Base-by-base conservation (phyloP, 2,888 invertebrate species). In the Ophonus ardosiacus region DNA sequence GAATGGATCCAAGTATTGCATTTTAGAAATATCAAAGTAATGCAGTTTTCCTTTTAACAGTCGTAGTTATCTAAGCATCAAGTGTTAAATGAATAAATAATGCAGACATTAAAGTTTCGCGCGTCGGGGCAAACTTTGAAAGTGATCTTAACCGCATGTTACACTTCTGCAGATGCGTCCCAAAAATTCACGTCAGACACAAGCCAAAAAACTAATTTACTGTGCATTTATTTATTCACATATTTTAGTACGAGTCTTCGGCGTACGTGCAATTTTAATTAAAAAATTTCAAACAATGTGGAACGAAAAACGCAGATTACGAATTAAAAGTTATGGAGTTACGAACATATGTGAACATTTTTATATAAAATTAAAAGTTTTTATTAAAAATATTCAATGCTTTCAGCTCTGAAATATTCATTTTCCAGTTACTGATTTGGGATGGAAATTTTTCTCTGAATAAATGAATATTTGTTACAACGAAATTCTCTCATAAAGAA, bases 31-130 rank as follows among this genome's bases (percentile, higher is more conserved):
- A 40, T 13, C n/a, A 40, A 71, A 71, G 40, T 71, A 74, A 74
- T 74, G 71, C 40, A 74, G 43, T 71, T 71, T 71, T 43, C 0
- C 71, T 74, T 74, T 74, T 40, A 74, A 74, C 71, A 51, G 43
- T 74, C 17, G 43, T 21, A 40, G 40, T 74, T 74, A n/a, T n/a
- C n/a, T n/a, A 51, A 74, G 43, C 71, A 74, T 74, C 71, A 74
- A 74, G 71, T 74, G 43, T 74, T 43, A 74, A 74, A 74, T 74
- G 71, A 74, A 74, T 74, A 74, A 74, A 74, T 74, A 43, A 74
- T 74, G 71, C 43, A 10, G 71, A 10, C 43, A 74, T 74, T 40
- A 74, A 74, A 74, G 43, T 74, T 74, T 74, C 17, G 51, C 43
- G 71, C 40, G 24, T 17, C 43, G 71, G 43, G 71, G 10, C 71